These are phyloP conservation scores for Callinectes sapidus DNA, from an alignment of 2,888 invertebrate genomes.

Conservation along the genomic window DNA sequence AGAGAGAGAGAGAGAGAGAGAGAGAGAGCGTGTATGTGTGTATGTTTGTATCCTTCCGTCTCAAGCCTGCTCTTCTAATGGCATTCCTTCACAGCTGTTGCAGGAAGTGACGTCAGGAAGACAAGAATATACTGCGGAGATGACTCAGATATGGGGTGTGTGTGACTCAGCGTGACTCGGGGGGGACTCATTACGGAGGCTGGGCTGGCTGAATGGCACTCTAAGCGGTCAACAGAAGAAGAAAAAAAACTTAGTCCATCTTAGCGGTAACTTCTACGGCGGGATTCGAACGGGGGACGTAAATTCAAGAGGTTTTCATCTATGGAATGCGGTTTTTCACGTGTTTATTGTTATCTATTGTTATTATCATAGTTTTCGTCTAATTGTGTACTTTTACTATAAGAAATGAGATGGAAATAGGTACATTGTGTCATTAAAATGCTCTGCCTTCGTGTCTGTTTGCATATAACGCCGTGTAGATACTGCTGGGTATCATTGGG, in stretches of 20 bases:
- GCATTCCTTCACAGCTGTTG: conserved; percentile 8
- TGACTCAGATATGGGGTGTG: not conserved
- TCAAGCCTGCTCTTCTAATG: not conserved
- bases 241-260: not conserved
- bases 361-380: too few species aligned
- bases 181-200: not conserved
- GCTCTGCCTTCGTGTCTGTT: too few species aligned
- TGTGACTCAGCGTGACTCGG: not conserved
- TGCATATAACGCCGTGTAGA: too few species aligned
- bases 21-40: not conserved
- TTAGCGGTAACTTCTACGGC: too few species aligned
- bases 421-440: too few species aligned
- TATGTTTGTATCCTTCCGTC: not conserved
- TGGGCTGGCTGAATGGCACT: not conserved
- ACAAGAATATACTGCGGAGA: not conserved
- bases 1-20: not conserved
- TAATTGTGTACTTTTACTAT: too few species aligned
- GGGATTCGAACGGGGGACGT: too few species aligned
- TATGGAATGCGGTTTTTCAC: too few species aligned
- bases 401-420: too few species aligned
- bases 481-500: too few species aligned
- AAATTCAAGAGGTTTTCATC: too few species aligned
- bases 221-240: not conserved
- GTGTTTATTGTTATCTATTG: too few species aligned
- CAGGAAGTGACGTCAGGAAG: conserved; percentile 3